Base-by-base conservation (phyloP, 2,797 vertebrate genomes). In the Fratercula arctica region DNA sequence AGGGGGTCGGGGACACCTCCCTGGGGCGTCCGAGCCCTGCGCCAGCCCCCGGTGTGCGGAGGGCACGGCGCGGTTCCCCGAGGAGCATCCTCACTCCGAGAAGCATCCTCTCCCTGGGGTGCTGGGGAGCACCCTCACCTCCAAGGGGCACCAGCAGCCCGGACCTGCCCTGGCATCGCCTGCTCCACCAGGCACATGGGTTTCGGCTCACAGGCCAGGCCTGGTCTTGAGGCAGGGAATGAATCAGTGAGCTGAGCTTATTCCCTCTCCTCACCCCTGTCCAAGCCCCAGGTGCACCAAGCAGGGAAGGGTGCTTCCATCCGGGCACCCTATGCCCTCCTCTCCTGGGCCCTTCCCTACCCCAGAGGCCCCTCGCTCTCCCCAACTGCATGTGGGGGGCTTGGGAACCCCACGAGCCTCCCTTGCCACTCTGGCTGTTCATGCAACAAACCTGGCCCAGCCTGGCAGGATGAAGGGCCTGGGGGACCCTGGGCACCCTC, bases 331-430 rank as follows among this genome's bases (percentile, higher is more conserved):
- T 19, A 1, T 10, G 23, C 2, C 54, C 50, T 51, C 28, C 18
- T 67, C n/a, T 64, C 45, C 45, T 1, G 39, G 35, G 23, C 17
- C 24, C 14, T 91, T 54, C 84, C 24, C 6, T n/a, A 20, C 23
- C 33, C 17, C n/a, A 31, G 13, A 8, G 1, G 20, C 15, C 43
- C 15, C 15, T 57, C 1, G 0, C 31, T 69, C 11, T 19, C 35
- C 28, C 53, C 20, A 12, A 1, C 14, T 10, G 26, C 1, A 1
- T 5, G 26, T 4, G 6, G 3, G 45, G 8, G n/a, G 12, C 16
- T 39, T 16, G 61, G 67, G 12, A 82, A 6, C 23, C 13, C 63
- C 57, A 8, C 0, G 2, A 17, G 29, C 24, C 35, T 39, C 24
- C 16, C 5, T 19, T 23, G 26, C 11, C 1, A 1, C 28, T 35